A percentile compares a stretch with the other conserved stretches of the same genome.
These are phyloP conservation scores for Dermolepida albohirtum DNA, from an alignment of 2,888 invertebrate genomes.

Conservation along the genomic window DNA sequence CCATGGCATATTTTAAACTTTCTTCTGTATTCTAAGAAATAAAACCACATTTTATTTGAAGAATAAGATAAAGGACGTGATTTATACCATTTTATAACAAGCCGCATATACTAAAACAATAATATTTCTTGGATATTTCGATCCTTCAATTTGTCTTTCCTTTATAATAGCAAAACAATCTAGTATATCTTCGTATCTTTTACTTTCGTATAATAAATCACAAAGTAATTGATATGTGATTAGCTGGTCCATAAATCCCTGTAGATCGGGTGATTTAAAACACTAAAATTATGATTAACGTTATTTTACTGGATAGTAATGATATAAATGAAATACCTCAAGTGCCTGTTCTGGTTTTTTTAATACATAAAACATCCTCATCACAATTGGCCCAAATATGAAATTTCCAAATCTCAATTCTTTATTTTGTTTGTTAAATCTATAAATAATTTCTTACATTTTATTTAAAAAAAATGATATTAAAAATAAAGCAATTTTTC, in stretches of 20 bases:
- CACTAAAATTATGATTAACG: conserved; percentile 66
- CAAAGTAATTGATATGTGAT: conserved; percentile 75
- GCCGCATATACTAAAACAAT: conserved; percentile 76
- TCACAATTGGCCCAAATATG: conserved; percentile 84
- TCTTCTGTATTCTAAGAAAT: conserved; percentile 76
- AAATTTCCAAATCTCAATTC: conserved; percentile 83
- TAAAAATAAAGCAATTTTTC: too few species aligned
- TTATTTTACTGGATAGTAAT: not conserved
- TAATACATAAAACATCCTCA: conserved; percentile 80
- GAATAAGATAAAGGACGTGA: conserved; percentile 39
- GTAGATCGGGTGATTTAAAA: conserved; percentile 72
- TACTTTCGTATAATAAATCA: conserved; percentile 77
- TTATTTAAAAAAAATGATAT: too few species aligned
- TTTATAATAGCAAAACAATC: conserved; percentile 73
- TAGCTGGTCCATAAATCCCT: conserved; percentile 79
- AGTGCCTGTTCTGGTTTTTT: conserved; percentile 77
- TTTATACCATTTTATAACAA: conserved; percentile 79
- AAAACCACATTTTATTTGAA: conserved; percentile 19
- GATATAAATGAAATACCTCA: conserved; percentile 60
- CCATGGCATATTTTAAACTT: conserved; percentile 73
- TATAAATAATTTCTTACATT: conserved; percentile 58
- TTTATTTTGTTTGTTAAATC: conserved; percentile 78
- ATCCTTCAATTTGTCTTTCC: conserved; percentile 72
- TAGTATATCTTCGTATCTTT: conserved; percentile 75
- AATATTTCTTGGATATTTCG: conserved; percentile 76